Conservation (phyloP, 2,113 vertebrate genomes). For the Antechinus flavipes region DNA sequence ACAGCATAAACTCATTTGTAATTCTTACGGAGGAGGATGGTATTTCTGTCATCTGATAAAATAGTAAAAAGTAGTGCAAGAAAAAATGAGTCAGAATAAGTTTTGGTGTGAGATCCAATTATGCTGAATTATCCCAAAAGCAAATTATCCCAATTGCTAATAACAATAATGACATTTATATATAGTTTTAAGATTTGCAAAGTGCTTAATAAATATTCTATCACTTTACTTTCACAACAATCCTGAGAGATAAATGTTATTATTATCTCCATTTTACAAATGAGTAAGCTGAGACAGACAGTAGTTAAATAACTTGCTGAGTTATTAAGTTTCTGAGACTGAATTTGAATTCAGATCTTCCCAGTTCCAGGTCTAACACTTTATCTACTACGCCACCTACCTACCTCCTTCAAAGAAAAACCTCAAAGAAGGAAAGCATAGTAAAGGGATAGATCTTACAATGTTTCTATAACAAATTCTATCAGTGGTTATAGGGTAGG, state of each 20-base stretch:
- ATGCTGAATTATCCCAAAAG: not conserved
- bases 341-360: not conserved
- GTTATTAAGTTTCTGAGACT: not conserved
- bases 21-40: not conserved
- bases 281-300: not conserved
- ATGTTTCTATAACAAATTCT: not conserved
- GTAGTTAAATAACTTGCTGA: not conserved
- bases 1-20: not conserved
- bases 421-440: not conserved
- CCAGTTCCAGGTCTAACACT: not conserved
- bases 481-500: not conserved
- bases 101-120: not conserved
- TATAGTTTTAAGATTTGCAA: not conserved
- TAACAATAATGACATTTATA: not conserved
- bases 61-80: not conserved
- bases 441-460: not conserved
- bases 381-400: not conserved
- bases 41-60: not conserved
- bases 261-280: not conserved
- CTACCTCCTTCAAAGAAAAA: not conserved
- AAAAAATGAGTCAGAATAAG: not conserved
- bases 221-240: not conserved
- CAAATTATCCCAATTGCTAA: not conserved
- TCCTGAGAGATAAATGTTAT: not conserved
- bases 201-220: not conserved